Percentiles rank a stretch among this genome's conserved stretches.
phyloP scores from a whole-genome alignment of 1,140 invertebrate genomes.

The Cotesia chilonis region DNA sequence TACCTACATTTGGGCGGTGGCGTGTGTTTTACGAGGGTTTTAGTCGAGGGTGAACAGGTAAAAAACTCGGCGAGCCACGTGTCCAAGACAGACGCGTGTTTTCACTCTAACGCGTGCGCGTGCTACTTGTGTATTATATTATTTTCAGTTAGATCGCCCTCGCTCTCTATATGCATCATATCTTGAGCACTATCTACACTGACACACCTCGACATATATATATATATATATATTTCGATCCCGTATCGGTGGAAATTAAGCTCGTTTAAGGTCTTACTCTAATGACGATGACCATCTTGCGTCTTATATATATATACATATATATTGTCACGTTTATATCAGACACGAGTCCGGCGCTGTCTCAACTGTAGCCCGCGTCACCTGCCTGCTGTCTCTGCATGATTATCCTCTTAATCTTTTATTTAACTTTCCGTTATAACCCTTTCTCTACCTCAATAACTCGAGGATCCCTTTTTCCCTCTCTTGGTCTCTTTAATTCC shows the following conservation, averaged over 20 bases:
- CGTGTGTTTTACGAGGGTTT: conserved; percentile 19
- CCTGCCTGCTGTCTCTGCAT: background rate
- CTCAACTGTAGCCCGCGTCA: background rate
- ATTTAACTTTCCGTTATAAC: conserved; percentile 21
- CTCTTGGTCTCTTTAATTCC: background rate
- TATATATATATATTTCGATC: background rate
- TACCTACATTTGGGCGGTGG: conserved; percentile 7
- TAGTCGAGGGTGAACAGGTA: conserved; percentile 19
- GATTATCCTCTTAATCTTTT: conserved; percentile 22
- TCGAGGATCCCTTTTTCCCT: no score
- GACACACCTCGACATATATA: background rate
- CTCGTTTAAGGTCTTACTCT: background rate
- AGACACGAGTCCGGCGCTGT: background rate
- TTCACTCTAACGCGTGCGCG: background rate
- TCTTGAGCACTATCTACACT: background rate
- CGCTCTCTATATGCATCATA: background rate
- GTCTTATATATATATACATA: no score
- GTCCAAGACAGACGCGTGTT: background rate
- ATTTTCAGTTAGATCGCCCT: conserved; percentile 8
- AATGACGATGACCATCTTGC: no score
- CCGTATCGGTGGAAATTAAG: background rate
- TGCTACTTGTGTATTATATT: background rate
- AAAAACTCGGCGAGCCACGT: conserved; percentile 18
- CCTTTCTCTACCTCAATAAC: background rate
- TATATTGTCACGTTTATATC: background rate